phyloP scores from a whole-genome alignment of 2,113 vertebrate species.

The Elanoides forficatus region DNA sequence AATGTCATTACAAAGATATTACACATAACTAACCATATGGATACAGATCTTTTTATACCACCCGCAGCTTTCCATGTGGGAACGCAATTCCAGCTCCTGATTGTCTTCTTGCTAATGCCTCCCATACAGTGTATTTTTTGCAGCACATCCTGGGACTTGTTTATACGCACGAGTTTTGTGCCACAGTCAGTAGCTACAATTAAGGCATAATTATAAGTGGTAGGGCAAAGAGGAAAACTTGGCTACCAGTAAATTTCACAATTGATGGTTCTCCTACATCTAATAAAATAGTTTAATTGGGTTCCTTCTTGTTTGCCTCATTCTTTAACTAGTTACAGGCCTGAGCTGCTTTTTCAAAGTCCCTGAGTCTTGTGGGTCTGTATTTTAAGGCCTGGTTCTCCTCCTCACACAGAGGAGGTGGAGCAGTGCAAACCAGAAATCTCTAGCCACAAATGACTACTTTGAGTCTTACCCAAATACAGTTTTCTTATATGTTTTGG shows the following conservation, averaged over 20 bases:
- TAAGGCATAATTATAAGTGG: slow-evolving; percentile 55
- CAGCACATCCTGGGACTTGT: slow-evolving; percentile 33
- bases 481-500: slow-evolving; percentile 36
- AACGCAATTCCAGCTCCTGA: not conserved
- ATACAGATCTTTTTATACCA: slow-evolving; percentile 21
- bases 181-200: slow-evolving; percentile 56
- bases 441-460: slow-evolving; percentile 55
- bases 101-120: slow-evolving; percentile 40
- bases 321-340: slow-evolving; percentile 35
- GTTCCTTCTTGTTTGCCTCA: slow-evolving; percentile 14
- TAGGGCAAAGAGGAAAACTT: slow-evolving; percentile 33
- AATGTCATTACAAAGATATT: slow-evolving; percentile 3
- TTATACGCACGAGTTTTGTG: slow-evolving; percentile 40
- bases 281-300: slow-evolving; percentile 46
- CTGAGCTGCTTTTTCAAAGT: not conserved
- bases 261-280: not conserved
- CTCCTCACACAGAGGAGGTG: not conserved
- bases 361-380: not conserved
- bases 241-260: slow-evolving; percentile 59
- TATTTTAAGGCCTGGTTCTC: slow-evolving; percentile 13
- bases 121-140: slow-evolving; percentile 20
- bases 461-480: not conserved
- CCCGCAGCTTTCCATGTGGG: slow-evolving; percentile 45
- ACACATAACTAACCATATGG: not conserved
- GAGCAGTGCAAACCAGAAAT: slow-evolving; percentile 12